These are phyloP conservation scores for Aproaerema taeniolella DNA, from an alignment of 2,888 invertebrate genomes.

Conservation along the genomic window DNA sequence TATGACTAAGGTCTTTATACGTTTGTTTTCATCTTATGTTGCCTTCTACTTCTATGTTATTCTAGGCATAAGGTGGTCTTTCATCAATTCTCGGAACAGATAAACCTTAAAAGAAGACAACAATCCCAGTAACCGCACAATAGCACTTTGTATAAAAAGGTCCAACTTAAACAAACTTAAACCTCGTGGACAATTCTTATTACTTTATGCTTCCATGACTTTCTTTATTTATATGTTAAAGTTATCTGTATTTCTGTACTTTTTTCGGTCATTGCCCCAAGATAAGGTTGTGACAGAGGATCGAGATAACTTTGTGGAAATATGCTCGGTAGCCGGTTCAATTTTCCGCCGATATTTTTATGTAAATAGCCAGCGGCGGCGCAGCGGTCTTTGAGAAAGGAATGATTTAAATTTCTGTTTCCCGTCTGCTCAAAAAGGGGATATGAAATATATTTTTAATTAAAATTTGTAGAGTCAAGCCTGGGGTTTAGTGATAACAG, in stretches of 20 bases:
- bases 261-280: constrained; percentile 31
- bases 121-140: too few species aligned
- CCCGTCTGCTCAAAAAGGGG: constrained; percentile 9
- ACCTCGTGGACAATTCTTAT: too few species aligned
- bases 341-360: constrained; percentile 43
- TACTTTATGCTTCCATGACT: too few species aligned
- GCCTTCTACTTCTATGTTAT: too few species aligned
- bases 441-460: constrained; percentile 18
- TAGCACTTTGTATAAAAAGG: too few species aligned
- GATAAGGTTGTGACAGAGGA: constrained; percentile 13
- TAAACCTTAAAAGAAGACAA: too few species aligned
- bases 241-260: constrained; percentile 41
- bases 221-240: constrained; percentile 10
- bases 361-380: constrained; percentile 31
- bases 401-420: constrained; percentile 7
- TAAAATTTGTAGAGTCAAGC: constrained; percentile 17
- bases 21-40: too few species aligned
- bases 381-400: neutral
- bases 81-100: too few species aligned
- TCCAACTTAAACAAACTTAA: too few species aligned
- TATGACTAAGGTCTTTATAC: too few species aligned
- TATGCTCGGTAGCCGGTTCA: constrained; percentile 32
- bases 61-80: too few species aligned
- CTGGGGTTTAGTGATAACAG: constrained; percentile 1
- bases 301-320: constrained; percentile 22